Percentiles rank a stretch among this genome's conserved stretches.
These are phyloP conservation scores for Paradisaea rubra DNA, from an alignment of 2,113 vertebrate species.

Conservation along the genomic window DNA sequence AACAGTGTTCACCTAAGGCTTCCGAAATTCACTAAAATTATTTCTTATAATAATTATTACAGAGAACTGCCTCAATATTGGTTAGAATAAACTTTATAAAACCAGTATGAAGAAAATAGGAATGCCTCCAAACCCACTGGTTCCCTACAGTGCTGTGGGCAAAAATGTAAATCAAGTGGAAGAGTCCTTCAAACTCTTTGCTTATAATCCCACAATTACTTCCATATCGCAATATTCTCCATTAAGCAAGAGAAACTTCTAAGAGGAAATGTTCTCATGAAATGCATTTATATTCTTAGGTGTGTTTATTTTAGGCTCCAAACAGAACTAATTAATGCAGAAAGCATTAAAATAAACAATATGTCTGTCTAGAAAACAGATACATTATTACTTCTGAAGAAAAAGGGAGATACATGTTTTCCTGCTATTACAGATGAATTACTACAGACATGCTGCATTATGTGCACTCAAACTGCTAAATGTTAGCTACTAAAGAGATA, in stretches of 20 bases:
- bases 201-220: background rate
- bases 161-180: conserved; percentile 8
- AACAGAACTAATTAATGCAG: background rate
- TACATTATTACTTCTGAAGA: background rate
- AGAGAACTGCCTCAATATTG: background rate
- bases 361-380: background rate
- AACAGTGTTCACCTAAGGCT: background rate
- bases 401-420: background rate
- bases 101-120: background rate
- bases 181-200: background rate
- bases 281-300: background rate
- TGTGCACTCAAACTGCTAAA: background rate
- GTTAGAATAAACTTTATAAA: conserved; percentile 11
- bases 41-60: background rate
- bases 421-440: background rate
- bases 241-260: conserved; percentile 5
- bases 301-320: background rate
- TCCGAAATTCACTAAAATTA: background rate
- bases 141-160: background rate
- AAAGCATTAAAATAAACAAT: conserved; percentile 9
- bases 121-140: background rate
- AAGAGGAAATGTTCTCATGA: background rate
- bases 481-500: background rate
- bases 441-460: background rate
- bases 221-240: background rate